Conservation (phyloP, 2,797 vertebrate species). For the Eulemur rubriventer region DNA sequence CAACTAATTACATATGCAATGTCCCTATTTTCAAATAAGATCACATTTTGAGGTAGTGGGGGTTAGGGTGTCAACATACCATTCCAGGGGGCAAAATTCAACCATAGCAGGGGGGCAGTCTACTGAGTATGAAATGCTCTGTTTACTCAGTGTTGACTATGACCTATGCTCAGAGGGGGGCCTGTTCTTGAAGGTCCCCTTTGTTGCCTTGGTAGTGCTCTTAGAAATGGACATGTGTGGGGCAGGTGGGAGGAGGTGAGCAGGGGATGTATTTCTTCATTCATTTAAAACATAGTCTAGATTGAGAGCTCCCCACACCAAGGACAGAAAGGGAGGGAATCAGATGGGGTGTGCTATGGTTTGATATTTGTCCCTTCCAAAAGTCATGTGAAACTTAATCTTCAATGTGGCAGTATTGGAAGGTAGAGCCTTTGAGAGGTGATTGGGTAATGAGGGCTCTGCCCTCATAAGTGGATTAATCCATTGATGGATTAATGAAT, state of each 20-base stretch:
- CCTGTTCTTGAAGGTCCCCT: background rate
- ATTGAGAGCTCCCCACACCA: background rate
- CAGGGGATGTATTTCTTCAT: background rate
- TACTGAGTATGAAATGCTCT: background rate
- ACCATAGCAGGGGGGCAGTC: no score
- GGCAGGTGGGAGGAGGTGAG: background rate
- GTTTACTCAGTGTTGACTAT: background rate
- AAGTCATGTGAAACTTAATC: background rate
- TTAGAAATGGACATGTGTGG: background rate
- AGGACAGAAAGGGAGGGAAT: background rate
- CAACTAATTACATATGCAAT: background rate
- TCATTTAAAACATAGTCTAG: background rate
- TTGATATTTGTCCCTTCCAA: background rate
- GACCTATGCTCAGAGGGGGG: background rate
- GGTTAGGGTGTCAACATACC: background rate
- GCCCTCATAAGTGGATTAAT: background rate
- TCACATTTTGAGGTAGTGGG: background rate
- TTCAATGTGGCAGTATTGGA: background rate
- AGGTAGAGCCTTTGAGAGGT: background rate
- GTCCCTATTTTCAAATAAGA: background rate
- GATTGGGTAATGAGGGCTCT: background rate
- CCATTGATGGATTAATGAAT: background rate
- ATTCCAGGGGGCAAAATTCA: background rate
- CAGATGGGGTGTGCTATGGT: background rate
- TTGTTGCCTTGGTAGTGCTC: background rate